phyloP scores from a whole-genome alignment of 53 echinoderm and acorn worm species.

The Patiria pectinifera region DNA sequence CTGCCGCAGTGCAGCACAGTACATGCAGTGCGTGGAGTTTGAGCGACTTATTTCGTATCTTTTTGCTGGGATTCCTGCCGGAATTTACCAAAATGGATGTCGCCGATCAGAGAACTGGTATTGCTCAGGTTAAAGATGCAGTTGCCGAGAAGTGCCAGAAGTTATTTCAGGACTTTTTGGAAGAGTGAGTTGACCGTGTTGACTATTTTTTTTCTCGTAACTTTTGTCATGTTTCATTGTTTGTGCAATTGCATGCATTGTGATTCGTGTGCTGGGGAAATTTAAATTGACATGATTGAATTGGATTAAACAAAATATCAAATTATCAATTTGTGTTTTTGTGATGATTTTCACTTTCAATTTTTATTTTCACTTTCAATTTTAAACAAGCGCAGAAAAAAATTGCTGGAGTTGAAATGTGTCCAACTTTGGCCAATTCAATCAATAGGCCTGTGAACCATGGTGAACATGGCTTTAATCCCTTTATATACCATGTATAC shows the following conservation, averaged over 20 bases:
- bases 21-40: background rate
- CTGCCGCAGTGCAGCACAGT: background rate
- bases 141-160: conserved; percentile 97
- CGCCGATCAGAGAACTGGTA: conserved; percentile 94
- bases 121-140: conserved; percentile 94
- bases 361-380: too few relatives aligned
- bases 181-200: conserved; percentile 82
- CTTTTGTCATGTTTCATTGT: too few relatives aligned
- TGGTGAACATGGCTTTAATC: too few relatives aligned
- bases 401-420: too few relatives aligned
- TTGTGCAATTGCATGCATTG: too few relatives aligned
- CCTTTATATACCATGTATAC: too few relatives aligned
- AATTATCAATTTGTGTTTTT: background rate
- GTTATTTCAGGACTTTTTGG: conserved; percentile 96
- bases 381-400: too few relatives aligned
- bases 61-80: conserved; percentile 1
- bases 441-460: too few relatives aligned
- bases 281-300: too few relatives aligned
- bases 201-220: background rate
- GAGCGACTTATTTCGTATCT: background rate
- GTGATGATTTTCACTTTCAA: background rate
- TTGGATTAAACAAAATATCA: too few relatives aligned
- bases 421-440: too few relatives aligned
- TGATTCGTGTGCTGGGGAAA: too few relatives aligned
- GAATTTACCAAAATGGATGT: conserved; percentile 82